Base-by-base conservation (phyloP, 1,140 invertebrate species). In the Zaprionus africanus region DNA sequence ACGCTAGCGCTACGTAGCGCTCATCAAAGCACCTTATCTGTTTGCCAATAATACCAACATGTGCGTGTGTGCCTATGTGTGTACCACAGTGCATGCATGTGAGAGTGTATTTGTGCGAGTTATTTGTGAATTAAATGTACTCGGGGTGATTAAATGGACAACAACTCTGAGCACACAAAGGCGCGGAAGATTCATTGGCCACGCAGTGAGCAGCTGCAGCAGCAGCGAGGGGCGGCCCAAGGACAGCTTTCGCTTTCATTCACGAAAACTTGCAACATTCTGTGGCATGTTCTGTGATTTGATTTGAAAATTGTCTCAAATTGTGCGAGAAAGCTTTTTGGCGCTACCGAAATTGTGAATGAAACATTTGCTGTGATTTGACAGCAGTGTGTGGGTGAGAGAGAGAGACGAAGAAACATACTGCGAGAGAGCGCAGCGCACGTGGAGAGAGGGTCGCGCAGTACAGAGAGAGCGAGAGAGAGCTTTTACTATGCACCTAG, bases 321-420 rank as follows among this genome's bases (percentile, higher is more conserved):
- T 43, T 51, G 62, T 7, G 17, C 65, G 41, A 51, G 19, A 24
- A 5, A 51, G 19, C 46, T 79, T 84, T 81, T 81, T 66, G 71
- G 61, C 64, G 78, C 81, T 88, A 66, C 71, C 67, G 64, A 78
- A 90, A 90, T 90, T 90, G 78, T 90, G 85, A 90, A 90, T 90
- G 85, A 90, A 90, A 67, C 46, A 68, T 53, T 54, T 68, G 28
- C 61, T 56, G 34, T 22, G 51, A 49, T 57, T 26, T 36, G 41
- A 46, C 41, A 51, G 46, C 17, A 24, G 57, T 11, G 62, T 36
- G 62, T 49, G 31, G 49, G 19, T 5, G 57, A 41, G 62, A 49
- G 65, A 34, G 13, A 38, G 61, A 22, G 43, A 53, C 22, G 38
- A 63, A 38, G 46, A 6, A 26, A 19, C 17, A 19, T 19, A 38